phyloP scores from a whole-genome alignment of 2,888 invertebrate species.

The Agrochola litura region DNA sequence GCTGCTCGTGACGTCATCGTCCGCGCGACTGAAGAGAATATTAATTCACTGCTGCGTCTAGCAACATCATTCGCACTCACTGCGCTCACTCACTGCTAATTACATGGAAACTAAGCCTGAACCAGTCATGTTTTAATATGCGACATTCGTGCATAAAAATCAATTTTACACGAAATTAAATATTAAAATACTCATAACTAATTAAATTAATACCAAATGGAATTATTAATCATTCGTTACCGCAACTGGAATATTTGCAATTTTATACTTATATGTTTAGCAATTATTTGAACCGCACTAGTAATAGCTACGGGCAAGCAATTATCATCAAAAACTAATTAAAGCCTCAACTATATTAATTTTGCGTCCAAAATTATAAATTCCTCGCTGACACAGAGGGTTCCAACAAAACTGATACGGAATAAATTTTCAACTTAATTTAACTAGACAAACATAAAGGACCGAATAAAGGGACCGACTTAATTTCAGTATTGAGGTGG shows the following conservation, averaged over 20 bases:
- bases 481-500: slow-evolving; percentile 88
- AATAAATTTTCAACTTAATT: slow-evolving; percentile 91
- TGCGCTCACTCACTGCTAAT: slow-evolving; percentile 70
- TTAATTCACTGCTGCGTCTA: slow-evolving; percentile 81
- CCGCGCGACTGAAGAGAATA: slow-evolving; percentile 77
- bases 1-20: slow-evolving; percentile 76
- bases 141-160: slow-evolving; percentile 2
- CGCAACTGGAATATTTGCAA: slow-evolving; percentile 38
- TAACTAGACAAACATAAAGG: slow-evolving; percentile 89
- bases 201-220: slow-evolving; percentile 50
- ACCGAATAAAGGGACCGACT: slow-evolving; percentile 85
- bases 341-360: slow-evolving; percentile 79
- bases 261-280: slow-evolving; percentile 45
- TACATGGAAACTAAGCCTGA: slow-evolving; percentile 65
- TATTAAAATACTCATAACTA: slow-evolving; percentile 51
- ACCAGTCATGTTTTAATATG: slow-evolving; percentile 50
- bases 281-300: slow-evolving; percentile 63
- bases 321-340: slow-evolving; percentile 84
- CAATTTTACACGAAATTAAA: neutral
- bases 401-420: slow-evolving; percentile 84
- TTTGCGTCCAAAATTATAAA: slow-evolving; percentile 87
- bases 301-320: slow-evolving; percentile 65
- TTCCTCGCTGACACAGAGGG: slow-evolving; percentile 87
- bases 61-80: slow-evolving; percentile 78
- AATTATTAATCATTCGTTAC: slow-evolving; percentile 50